Base-by-base conservation (phyloP, 92 coral and sea anemone species). In the Diadumene lineata region DNA sequence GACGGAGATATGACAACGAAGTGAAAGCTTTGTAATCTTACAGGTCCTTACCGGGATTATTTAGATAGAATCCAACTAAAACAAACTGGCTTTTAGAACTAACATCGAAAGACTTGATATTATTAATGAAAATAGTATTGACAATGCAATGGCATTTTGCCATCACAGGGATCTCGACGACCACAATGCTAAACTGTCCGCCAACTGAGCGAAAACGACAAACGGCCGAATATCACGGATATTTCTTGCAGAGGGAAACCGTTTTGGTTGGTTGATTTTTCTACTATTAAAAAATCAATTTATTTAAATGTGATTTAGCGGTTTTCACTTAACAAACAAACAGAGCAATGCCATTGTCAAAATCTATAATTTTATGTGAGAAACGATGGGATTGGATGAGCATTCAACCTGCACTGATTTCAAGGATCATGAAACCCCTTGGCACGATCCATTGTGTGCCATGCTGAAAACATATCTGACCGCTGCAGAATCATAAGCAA, bases 321-420 rank as follows among this genome's bases (percentile, higher is more conserved):
- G 66, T 72, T 11, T 56, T 56, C 77, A 62, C 38, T 43, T 72
- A 34, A 56, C 33, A 60, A 75, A 38, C 50, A 51, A 50, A 33
- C 50, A 43, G 28, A 63, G 66, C 81, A 76, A 76, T 76, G 26
- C 81, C 69, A 51, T 65, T 76, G 73, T 64, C 64, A 23, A 65
- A 64, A 31, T 60, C 31, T 64, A 30, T n/a, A 76, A 61, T 71
- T 23, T 34, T 16, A 60, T 50, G 56, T 26, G 70, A 51, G 51
- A 19, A 66, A 24, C 43, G 10, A 22, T 55, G 26, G 62, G 81
- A 76, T 76, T 76, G 81, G 81, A 43, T 43, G 51, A 66, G 50
- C 60, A 21, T 34, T 43, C 81, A 76, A 76, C 81, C 81, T 76
- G 81, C 51, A 50, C 31, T 61, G 24, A 50, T 1, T 62, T 62